Evolutionary conservation across 2,113 vertebrate genomes (phyloP), one percentile per base, ranked within the genome.

Genomic region (Lagopus leucura): DNA sequence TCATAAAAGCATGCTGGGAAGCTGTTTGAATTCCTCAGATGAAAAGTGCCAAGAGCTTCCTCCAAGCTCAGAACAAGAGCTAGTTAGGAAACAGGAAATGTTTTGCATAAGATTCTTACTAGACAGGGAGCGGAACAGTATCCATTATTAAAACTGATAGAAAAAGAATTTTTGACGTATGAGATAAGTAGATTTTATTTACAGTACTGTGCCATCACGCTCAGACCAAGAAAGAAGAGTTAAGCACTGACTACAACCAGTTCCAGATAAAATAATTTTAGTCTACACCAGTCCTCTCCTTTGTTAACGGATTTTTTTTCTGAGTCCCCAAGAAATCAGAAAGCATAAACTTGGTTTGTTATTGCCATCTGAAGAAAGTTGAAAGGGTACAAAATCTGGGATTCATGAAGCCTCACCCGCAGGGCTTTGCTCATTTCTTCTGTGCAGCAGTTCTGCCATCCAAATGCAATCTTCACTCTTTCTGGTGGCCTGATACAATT

Each of bases 51-150:
- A 95, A 94, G 83, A 87, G 61, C 69, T 88, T 89, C 88, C 89
- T 93, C 91, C 82, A 86, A 93, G 82, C 78, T 94, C 88, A 75
- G 57, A 91, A 75, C 65, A 60, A 90, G 36, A 89, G 84, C 92
- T 89, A 66, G 66, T 76, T 64, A 93, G 88, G 95, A 96, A 96
- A 94, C 91, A 94, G 93, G 89, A 96, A 95, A 86, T 86, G 60
- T 89, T 95, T 94, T 96, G 55, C 82, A 85, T 89, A 88, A 93
- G 10, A 3, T 58, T 91, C 93, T 65, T 64, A 15, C 61, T 84
- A 95, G 83, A 76, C 92, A 95, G 30, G 57, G 57, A 95, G 73
- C 65, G 90, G 90, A 91, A 72, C 11, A 36, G 71, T 83, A 90
- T 64, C 60, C 55, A 43, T 83, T 63, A 87, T 82, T 67, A 88